Evolutionary conservation across 1,140 invertebrate species (phyloP).

Genomic region (Acyrthosiphon pisum): DNA sequence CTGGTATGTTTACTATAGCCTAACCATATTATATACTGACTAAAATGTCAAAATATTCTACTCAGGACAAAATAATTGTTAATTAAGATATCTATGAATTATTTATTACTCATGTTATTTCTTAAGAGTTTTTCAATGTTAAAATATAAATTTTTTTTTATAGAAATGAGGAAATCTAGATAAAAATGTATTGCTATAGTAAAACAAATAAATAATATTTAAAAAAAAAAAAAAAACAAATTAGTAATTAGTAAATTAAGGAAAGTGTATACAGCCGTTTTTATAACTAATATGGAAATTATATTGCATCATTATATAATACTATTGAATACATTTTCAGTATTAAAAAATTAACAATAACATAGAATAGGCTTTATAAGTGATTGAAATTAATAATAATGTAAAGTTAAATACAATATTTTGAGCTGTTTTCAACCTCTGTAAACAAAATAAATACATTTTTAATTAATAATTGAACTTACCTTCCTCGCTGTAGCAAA

Average conservation of each 20-base stretch:
- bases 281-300: background rate
- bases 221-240: background rate
- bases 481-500: constrained; percentile 41
- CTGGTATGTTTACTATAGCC: background rate
- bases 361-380: background rate
- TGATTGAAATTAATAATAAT: no score
- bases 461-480: background rate
- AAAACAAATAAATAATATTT: no score
- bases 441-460: background rate
- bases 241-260: background rate
- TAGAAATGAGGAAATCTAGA: no score
- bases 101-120: no score
- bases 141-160: no score
- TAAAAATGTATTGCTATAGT: no score
- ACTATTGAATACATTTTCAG: no score
- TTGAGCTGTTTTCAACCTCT: background rate
- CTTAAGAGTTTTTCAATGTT: no score
- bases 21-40: background rate
- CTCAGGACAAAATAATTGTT: background rate
- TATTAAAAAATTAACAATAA: background rate
- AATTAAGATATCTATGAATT: no score
- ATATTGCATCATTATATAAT: background rate
- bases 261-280: background rate
- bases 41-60: background rate
- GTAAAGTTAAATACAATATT: background rate